Percentiles rank a stretch among this genome's conserved stretches.
phyloP scores from a whole-genome alignment of 2,797 vertebrate species.

The Taenioides sp. region DNA sequence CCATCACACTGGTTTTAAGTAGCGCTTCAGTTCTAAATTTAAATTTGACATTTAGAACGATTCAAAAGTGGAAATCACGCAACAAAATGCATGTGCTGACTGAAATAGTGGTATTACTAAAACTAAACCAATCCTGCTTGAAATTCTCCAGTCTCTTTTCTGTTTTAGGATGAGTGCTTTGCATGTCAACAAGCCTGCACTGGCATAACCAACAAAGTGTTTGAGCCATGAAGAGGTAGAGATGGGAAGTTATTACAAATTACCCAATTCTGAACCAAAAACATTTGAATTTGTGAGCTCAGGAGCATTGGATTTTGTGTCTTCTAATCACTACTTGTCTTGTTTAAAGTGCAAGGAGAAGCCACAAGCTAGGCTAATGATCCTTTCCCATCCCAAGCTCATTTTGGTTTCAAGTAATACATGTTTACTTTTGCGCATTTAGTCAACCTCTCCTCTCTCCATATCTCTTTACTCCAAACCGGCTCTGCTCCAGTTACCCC shows the following conservation, averaged over 20 bases:
- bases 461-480: conserved; percentile 56
- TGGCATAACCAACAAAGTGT: conserved; percentile 29
- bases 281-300: conserved; percentile 49
- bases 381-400: conserved; percentile 52
- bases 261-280: conserved; percentile 45
- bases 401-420: conserved; percentile 61
- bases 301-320: conserved; percentile 45
- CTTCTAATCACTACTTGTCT: conserved; percentile 63
- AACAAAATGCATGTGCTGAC: conserved; percentile 36
- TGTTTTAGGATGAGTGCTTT: conserved; percentile 30
- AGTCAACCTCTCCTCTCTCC: conserved; percentile 50
- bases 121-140: conserved; percentile 18
- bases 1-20: neutral
- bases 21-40: neutral
- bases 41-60: conserved; percentile 20
- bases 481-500: conserved; percentile 48
- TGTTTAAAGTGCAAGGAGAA: conserved; percentile 58
- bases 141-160: conserved; percentile 25
- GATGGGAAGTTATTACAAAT: conserved; percentile 49
- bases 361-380: conserved; percentile 57
- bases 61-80: conserved; percentile 33
- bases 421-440: conserved; percentile 63
- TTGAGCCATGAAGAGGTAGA: conserved; percentile 34
- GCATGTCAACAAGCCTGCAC: conserved; percentile 40
- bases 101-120: conserved; percentile 39